These are phyloP conservation scores for human DNA, from an alignment of 2,113 vertebrate species.

Conservation along the genomic window GRCh38 chr12:115321001-115321500, in stretches of 20 bases:
- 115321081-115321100: neutral
- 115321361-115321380: neutral
- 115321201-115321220: conserved; percentile 71
- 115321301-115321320: neutral
- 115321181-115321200: conserved; percentile 76
- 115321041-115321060: neutral
- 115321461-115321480: neutral
- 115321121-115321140: conserved; percentile 58
- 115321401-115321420: neutral
- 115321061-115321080: neutral
- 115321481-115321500: neutral
- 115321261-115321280: neutral
- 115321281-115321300: neutral
- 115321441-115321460: neutral
- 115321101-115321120: conserved; percentile 34
- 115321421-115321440: neutral
- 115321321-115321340: neutral
- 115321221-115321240: conserved; percentile 79
- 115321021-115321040: neutral
- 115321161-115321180: conserved; percentile 80
- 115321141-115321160: conserved; percentile 61
- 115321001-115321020: neutral
- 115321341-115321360: neutral
- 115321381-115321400: neutral
- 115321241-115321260: conserved; percentile 64